Percentiles rank a stretch among this genome's conserved stretches.
Conservation (phyloP, 2,797 vertebrate genomes). For the Moxostoma hubbsi region DNA sequence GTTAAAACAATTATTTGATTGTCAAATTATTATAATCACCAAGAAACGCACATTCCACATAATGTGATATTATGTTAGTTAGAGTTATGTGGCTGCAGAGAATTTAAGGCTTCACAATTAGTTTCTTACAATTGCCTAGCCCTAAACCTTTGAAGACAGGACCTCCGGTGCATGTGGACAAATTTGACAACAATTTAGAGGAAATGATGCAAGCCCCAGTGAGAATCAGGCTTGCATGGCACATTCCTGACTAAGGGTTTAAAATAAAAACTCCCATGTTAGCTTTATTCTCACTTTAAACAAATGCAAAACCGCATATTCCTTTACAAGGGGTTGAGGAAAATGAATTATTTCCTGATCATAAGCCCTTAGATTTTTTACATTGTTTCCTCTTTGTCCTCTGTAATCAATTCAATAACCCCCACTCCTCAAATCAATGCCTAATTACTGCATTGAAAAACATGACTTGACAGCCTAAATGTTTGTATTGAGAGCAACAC, state of each 20-base stretch:
- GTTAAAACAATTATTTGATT: too few species aligned
- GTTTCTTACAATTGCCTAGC: neutral
- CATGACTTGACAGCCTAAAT: neutral
- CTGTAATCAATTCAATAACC: slow-evolving; percentile 4
- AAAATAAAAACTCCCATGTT: slow-evolving; percentile 16
- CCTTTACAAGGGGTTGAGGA: neutral
- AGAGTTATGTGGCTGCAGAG: too few species aligned
- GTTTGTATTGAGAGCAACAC: neutral
- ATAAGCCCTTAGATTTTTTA: neutral
- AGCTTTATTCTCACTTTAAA: neutral
- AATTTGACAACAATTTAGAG: slow-evolving; percentile 28
- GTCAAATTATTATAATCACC: too few species aligned
- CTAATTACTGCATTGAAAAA: neutral
- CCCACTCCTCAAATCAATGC: neutral
- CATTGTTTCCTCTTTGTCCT: neutral
- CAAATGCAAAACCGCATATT: neutral
- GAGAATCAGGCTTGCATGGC: slow-evolving; percentile 23
- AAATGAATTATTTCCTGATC: slow-evolving; percentile 19
- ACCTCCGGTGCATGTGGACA: slow-evolving; percentile 17
- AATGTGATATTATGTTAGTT: too few species aligned
- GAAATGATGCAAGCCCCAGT: slow-evolving; percentile 37
- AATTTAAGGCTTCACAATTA: too few species aligned
- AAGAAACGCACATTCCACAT: too few species aligned
- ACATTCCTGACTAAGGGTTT: slow-evolving; percentile 22
- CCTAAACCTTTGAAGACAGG: slow-evolving; percentile 17